Evolutionary conservation across 2,113 vertebrate genomes (phyloP).

Genomic region (Chionodraco myersi): DNA sequence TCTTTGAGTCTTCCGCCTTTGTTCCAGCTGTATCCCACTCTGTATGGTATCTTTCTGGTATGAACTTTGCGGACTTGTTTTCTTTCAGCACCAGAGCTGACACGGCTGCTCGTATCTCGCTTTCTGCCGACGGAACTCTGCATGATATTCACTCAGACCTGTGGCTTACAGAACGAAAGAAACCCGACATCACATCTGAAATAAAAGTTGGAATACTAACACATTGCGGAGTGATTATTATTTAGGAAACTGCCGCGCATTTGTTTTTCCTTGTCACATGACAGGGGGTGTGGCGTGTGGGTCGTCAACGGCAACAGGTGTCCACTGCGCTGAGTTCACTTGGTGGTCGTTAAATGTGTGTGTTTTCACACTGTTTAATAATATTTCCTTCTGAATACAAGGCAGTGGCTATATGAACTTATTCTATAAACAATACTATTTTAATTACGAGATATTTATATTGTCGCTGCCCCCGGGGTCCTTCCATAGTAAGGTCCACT

Average conservation of each 20-base stretch:
- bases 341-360: neutral
- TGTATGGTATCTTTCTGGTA: conserved; percentile 48
- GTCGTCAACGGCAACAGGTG: conserved; percentile 32
- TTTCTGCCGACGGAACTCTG: conserved; percentile 25
- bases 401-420: fast-evolving
- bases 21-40: conserved; percentile 75
- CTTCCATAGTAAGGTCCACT: neutral
- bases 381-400: fast-evolving
- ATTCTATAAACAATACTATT: neutral
- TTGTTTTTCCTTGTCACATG: conserved; percentile 67
- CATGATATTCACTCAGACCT: conserved; percentile 37
- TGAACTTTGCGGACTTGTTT: conserved; percentile 43
- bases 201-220: neutral
- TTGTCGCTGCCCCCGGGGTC: neutral
- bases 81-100: conserved; percentile 10
- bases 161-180: neutral
- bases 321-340: neutral
- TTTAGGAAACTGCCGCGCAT: conserved; percentile 36
- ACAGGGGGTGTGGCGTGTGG: neutral
- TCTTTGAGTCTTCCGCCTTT: conserved; percentile 85
- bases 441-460: neutral
- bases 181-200: neutral
- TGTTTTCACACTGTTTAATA: neutral
- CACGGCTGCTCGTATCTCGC: neutral
- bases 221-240: fast-evolving